Evolutionary conservation across 2,888 invertebrate genomes (phyloP), one percentile per base, ranked within the genome.

Genomic region (Junonia oenone): DNA sequence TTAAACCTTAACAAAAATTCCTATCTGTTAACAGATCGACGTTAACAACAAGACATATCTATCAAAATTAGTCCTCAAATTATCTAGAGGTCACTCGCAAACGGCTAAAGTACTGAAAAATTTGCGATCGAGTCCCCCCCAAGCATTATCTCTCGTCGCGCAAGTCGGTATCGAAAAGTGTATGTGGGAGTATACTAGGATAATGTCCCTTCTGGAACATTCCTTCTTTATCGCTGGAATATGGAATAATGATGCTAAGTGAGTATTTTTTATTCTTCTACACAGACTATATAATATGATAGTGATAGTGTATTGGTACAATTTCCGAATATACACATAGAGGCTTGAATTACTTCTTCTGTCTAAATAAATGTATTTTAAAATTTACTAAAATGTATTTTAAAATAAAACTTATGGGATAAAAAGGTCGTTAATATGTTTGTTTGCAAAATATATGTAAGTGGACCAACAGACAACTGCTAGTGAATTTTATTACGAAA

Each of bases 11-110:
- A 11, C 6, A n/a, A 22, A 11, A n/a, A 9, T 43, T 8, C 22
- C 14, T 19, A 29, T n/a, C n/a, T n/a, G n/a, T n/a, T n/a, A n/a
- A n/a, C 76, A 91, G 91, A 90, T 91, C 49, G 90, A 90, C 46
- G 87, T 89, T 0, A 89, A 85, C 72, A 91, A 91, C 68, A 90
- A 88, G 38, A 86, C 85, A 0, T 86, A 83, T 59, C 63, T 90
- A 19, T 86, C 89, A 0, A 89, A 88, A 52, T 55, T 91, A 6
- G 88, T 91, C 0, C 72, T 90, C 0, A 89, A 89, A 58, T 67
- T 91, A 0, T 88, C 91, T 0, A 68, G 90, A 0, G 91, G 91
- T 0, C 88, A 88, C 59, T 90, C 90, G 0, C 90, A 89, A 65
- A 75, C 88, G 0, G 63, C 74, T 0, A 88, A 87, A 66, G 88